A percentile compares a stretch with the other conserved stretches of the same genome.
Conservation (phyloP, 2,888 invertebrate species). For the Cheilosia impressa region DNA sequence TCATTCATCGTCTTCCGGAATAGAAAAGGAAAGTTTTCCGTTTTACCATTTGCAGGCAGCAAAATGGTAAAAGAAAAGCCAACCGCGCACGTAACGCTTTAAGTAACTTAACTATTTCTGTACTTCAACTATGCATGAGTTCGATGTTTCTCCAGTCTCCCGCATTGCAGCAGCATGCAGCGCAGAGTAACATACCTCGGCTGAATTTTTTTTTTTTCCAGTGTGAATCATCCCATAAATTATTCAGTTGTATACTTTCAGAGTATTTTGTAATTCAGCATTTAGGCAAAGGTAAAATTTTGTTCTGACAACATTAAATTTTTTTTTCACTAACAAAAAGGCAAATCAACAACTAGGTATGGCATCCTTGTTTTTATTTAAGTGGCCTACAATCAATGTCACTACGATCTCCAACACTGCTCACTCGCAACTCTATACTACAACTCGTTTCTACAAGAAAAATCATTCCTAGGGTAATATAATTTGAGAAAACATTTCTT, state of each 20-base stretch:
- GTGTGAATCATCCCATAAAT: too few relatives aligned
- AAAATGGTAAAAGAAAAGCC: constrained; percentile 28
- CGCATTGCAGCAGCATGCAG: not conserved
- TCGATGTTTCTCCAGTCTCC: not conserved
- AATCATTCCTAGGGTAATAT: constrained; percentile 2
- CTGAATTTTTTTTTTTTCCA: not conserved
- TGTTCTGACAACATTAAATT: too few relatives aligned
- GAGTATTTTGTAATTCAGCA: too few relatives aligned
- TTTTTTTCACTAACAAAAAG: too few relatives aligned
- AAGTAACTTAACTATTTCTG: constrained; percentile 24
- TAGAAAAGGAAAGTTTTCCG: constrained; percentile 63
- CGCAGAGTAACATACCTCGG: not conserved
- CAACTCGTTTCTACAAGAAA: not conserved
- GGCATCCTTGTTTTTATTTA: constrained; percentile 12
- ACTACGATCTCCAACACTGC: constrained; percentile 38
- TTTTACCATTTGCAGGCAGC: not conserved
- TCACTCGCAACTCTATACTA: not conserved
- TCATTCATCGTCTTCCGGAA: constrained; percentile 39
- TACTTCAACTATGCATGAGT: constrained; percentile 6
- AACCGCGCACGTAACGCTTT: constrained; percentile 29
- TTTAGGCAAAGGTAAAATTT: too few relatives aligned
- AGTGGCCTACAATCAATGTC: constrained; percentile 32
- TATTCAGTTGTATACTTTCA: too few relatives aligned
- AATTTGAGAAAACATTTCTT: constrained; percentile 44
- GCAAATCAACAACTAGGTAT: not conserved